Evolutionary conservation across 2,797 vertebrate species (phyloP).

Genomic region (Cossypha caffra): DNA sequence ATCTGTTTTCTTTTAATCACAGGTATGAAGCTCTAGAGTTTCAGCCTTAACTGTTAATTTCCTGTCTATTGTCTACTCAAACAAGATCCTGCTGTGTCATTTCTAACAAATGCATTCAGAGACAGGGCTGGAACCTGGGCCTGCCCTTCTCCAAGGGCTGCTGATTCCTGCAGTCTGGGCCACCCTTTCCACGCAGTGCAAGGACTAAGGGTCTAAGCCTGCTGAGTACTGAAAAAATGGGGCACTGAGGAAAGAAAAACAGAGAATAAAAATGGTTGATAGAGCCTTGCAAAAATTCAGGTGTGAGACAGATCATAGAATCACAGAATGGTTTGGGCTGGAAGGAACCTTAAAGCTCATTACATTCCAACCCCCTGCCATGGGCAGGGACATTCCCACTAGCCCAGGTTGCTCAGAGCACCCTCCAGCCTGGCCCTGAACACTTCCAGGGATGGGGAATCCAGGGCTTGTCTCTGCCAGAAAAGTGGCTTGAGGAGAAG

Average conservation of each 20-base stretch:
- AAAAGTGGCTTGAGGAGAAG: background rate
- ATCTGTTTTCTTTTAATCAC: constrained; percentile 65
- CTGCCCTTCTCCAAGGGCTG: background rate
- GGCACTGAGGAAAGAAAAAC: fast-evolving
- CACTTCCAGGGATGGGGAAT: background rate
- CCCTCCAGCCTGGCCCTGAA: background rate
- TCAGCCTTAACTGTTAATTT: constrained; percentile 60
- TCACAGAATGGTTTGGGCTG: background rate
- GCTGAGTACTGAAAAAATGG: background rate
- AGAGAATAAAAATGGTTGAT: background rate
- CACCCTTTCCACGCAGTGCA: background rate
- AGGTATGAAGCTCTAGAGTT: constrained; percentile 41
- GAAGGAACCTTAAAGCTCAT: background rate
- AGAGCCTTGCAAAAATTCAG: background rate
- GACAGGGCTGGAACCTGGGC: background rate
- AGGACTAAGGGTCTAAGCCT: background rate
- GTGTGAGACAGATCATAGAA: background rate
- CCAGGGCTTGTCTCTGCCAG: background rate
- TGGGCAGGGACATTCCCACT: background rate
- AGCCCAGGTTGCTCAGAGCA: background rate
- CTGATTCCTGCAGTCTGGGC: background rate
- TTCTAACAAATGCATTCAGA: constrained; percentile 18
- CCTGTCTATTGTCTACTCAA: constrained; percentile 53
- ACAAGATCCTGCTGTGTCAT: constrained; percentile 37
- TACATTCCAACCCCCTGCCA: background rate